phyloP scores from a whole-genome alignment of 2,888 invertebrate species.

The Cheilosia grossa region DNA sequence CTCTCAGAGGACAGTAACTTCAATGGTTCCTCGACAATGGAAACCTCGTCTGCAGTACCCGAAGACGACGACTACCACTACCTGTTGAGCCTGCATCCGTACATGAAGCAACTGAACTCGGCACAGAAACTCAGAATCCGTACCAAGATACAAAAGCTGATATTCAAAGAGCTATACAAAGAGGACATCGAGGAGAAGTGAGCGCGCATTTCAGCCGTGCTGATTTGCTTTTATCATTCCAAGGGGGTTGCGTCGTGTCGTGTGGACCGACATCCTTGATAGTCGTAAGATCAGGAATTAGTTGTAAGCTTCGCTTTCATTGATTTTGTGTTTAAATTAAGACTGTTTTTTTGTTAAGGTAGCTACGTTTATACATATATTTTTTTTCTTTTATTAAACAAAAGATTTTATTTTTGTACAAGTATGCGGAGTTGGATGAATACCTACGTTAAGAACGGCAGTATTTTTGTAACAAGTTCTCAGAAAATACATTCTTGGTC shows the following conservation, averaged over 20 bases:
- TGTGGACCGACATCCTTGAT: conserved; percentile 1
- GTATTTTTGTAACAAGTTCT: conserved; percentile 15
- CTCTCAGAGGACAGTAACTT: conserved; percentile 82
- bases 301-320: conserved; percentile 35
- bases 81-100: conserved; percentile 82
- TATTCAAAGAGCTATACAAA: conserved; percentile 83
- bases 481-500: background rate
- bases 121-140: conserved; percentile 82
- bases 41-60: conserved; percentile 78
- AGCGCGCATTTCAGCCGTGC: background rate
- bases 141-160: conserved; percentile 83
- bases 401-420: background rate
- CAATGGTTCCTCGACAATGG: conserved; percentile 82
- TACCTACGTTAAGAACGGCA: background rate
- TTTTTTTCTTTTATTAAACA: conserved; percentile 7
- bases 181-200: conserved; percentile 81
- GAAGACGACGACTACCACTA: conserved; percentile 83
- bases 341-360: conserved; percentile 65
- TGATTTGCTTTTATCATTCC: conserved; percentile 39
- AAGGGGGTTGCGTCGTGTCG: background rate
- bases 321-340: conserved; percentile 18
- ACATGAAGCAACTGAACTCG: conserved; percentile 82
- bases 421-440: background rate
- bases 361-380: conserved; percentile 47
- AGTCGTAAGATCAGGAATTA: conserved; percentile 74